A percentile compares a stretch with the other conserved stretches of the same genome.
These are phyloP conservation scores for Chymomyza costata DNA, from an alignment of 1,140 invertebrate genomes.

Conservation along the genomic window DNA sequence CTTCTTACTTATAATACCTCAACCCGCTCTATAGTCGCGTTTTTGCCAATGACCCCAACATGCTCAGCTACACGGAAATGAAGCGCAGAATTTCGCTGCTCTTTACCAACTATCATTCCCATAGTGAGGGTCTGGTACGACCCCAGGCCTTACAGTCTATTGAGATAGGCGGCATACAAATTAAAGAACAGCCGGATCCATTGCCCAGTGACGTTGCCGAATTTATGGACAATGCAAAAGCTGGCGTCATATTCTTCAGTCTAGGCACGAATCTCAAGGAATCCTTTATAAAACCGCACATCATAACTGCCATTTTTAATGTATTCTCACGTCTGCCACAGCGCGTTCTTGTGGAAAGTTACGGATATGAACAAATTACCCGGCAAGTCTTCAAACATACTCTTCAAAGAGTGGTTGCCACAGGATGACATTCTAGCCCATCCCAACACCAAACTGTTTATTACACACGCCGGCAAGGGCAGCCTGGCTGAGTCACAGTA, in stretches of 20 bases:
- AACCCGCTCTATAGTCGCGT: slow-evolving; percentile 1
- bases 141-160: slow-evolving; percentile 61
- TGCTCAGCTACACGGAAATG: slow-evolving; percentile 29
- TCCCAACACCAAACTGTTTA: slow-evolving; percentile 75
- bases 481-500: slow-evolving; percentile 76
- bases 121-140: slow-evolving; percentile 34
- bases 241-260: slow-evolving; percentile 79
- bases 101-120: slow-evolving; percentile 41
- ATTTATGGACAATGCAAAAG: slow-evolving; percentile 74
- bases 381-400: slow-evolving; percentile 77
- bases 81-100: slow-evolving; percentile 22
- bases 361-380: slow-evolving; percentile 47
- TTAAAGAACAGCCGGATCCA: slow-evolving; percentile 43
- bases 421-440: slow-evolving; percentile 77
- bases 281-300: slow-evolving; percentile 61
- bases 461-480: slow-evolving; percentile 77
- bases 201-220: slow-evolving; percentile 57
- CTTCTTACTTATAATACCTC: not conserved
- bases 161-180: slow-evolving; percentile 71
- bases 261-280: slow-evolving; percentile 77
- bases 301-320: slow-evolving; percentile 66
- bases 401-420: slow-evolving; percentile 78
- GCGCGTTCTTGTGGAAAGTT: slow-evolving; percentile 77
- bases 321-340: slow-evolving; percentile 75
- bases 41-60: slow-evolving; percentile 9